Conservation (phyloP, 2,113 vertebrate species). For the Paedocypris sp. region DNA sequence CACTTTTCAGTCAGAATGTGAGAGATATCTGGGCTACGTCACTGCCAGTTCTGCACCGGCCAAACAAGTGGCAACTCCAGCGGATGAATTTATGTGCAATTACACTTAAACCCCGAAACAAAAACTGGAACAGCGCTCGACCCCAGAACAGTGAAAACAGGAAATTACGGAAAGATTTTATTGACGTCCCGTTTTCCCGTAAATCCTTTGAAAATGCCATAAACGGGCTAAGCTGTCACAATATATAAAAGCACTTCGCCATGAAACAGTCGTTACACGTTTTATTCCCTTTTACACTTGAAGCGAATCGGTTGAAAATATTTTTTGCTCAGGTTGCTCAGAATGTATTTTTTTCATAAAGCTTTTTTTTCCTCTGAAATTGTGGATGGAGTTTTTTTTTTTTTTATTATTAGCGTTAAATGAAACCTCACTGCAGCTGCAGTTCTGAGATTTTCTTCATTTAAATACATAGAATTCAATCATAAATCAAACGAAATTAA, state of each 20-base stretch:
- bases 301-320: background rate
- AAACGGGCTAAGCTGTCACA: background rate
- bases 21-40: background rate
- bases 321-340: background rate
- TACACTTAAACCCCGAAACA: slow-evolving; percentile 31
- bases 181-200: slow-evolving; percentile 29
- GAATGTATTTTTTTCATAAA: too few species aligned
- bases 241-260: background rate
- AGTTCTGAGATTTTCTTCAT: too few species aligned
- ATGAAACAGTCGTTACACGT: background rate
- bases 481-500: too few species aligned
- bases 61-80: background rate
- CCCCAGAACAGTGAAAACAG: slow-evolving; percentile 36
- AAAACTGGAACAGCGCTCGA: slow-evolving; percentile 38
- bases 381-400: too few species aligned
- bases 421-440: too few species aligned
- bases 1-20: background rate
- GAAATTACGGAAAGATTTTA: slow-evolving; percentile 34
- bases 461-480: too few species aligned
- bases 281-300: background rate
- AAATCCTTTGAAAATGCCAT: slow-evolving; percentile 14
- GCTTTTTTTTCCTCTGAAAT: too few species aligned
- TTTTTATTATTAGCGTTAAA: too few species aligned
- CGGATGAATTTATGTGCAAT: slow-evolving; percentile 11
- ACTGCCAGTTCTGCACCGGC: background rate